These are phyloP conservation scores for Cremastinae sp. DNA, from an alignment of 2,888 invertebrate genomes.

Conservation along the genomic window DNA sequence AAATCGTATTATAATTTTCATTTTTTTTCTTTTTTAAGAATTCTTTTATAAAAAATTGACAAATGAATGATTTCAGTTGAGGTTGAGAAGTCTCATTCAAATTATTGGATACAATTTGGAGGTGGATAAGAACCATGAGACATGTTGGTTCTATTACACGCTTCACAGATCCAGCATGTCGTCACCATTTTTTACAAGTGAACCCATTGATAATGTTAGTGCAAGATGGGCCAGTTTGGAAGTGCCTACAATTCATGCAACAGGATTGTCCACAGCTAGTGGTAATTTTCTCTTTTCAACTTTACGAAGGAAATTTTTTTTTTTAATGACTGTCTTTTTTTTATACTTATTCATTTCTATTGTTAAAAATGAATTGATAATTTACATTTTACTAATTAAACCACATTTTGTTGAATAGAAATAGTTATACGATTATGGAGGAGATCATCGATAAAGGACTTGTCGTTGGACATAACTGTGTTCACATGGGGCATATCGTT, in stretches of 20 bases:
- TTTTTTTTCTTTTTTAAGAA: too few relatives aligned
- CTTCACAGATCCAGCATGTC: constrained; percentile 90
- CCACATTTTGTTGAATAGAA: constrained; percentile 66
- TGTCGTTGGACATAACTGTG: constrained; percentile 83
- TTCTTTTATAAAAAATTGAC: not conserved
- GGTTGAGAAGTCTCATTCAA: constrained; percentile 90
- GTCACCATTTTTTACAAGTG: constrained; percentile 92
- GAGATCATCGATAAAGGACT: constrained; percentile 69
- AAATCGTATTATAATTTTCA: too few relatives aligned
- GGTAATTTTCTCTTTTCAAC: too few relatives aligned
- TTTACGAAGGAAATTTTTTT: too few relatives aligned
- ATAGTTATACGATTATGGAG: constrained; percentile 77
- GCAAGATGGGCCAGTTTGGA: constrained; percentile 92
- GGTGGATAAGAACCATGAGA: constrained; percentile 80
- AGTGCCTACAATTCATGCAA: constrained; percentile 83
- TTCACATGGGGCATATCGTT: constrained; percentile 93
- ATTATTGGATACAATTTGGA: constrained; percentile 85
- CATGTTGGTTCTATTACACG: constrained; percentile 88
- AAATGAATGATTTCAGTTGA: constrained; percentile 81
- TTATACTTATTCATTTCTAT: not conserved
- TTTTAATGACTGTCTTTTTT: not conserved
- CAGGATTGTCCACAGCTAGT: constrained; percentile 78
- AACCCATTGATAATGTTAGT: constrained; percentile 86
- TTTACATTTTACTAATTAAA: not conserved
- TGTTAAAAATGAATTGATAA: not conserved